Evolutionary conservation across 2,113 vertebrate species (phyloP).

Genomic region (Myrmecophaga tridactyla): DNA sequence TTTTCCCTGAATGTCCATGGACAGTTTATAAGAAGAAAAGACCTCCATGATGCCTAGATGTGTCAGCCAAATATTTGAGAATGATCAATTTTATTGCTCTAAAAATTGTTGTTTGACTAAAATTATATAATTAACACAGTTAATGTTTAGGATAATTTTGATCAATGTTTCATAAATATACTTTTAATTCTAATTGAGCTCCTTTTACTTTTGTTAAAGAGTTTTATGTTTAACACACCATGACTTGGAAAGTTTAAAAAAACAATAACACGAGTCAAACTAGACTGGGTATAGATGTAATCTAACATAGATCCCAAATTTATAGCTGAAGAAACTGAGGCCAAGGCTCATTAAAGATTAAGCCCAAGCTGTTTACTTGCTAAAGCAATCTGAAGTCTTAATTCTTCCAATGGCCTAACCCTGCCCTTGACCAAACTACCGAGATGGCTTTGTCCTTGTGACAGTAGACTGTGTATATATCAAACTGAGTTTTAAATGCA

Average conservation of each 20-base stretch:
- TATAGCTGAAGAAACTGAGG: neutral
- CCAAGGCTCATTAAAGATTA: neutral
- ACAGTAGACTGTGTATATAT: neutral
- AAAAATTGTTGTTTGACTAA: neutral
- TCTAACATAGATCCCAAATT: neutral
- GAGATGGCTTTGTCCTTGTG: neutral
- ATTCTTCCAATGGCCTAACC: neutral
- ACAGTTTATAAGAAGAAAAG: neutral
- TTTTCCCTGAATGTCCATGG: neutral
- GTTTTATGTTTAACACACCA: neutral
- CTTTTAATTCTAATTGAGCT: neutral
- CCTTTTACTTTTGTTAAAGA: neutral
- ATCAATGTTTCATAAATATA: neutral
- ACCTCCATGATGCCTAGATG: neutral
- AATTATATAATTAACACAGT: neutral
- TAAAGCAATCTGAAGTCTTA: neutral
- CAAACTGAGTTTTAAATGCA: neutral
- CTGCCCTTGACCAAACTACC: neutral
- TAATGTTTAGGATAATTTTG: neutral
- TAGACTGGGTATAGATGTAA: neutral
- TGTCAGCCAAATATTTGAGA: neutral
- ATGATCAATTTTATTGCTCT: neutral
- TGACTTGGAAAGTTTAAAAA: constrained; percentile 1
- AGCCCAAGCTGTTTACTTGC: neutral
- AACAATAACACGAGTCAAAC: neutral